These are phyloP conservation scores for Onychomys arenicola DNA, from an alignment of 2,797 vertebrate species.

Conservation along the genomic window DNA sequence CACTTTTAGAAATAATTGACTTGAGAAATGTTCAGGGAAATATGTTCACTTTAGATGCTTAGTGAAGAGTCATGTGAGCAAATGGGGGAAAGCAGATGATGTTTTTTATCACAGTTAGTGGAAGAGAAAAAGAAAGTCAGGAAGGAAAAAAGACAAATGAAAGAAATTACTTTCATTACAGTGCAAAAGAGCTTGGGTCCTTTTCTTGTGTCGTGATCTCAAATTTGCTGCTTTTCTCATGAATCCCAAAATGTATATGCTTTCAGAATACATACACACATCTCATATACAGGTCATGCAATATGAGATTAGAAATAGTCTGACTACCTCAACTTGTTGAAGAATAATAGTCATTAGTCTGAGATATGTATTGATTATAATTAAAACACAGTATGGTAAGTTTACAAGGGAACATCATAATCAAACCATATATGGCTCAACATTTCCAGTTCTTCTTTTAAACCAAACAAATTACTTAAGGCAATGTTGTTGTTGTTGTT, in stretches of 20 bases:
- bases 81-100: background rate
- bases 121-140: background rate
- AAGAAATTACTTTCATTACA: background rate
- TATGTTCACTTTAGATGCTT: background rate
- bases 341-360: background rate
- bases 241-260: background rate
- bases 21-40: constrained; percentile 24
- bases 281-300: background rate
- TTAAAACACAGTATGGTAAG: constrained; percentile 18
- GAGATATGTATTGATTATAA: background rate
- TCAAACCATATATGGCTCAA: background rate
- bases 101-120: background rate
- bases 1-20: constrained; percentile 11
- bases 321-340: background rate
- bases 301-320: background rate
- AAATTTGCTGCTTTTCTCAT: background rate
- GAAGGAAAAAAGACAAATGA: background rate
- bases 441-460: background rate
- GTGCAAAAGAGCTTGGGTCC: background rate
- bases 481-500: background rate
- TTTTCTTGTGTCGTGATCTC: background rate
- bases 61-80: background rate
- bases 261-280: background rate
- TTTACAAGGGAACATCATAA: background rate
- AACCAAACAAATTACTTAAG: constrained; percentile 23